Evolutionary conservation across 2,888 invertebrate genomes (phyloP).

Genomic region (Melanchra persicariae): DNA sequence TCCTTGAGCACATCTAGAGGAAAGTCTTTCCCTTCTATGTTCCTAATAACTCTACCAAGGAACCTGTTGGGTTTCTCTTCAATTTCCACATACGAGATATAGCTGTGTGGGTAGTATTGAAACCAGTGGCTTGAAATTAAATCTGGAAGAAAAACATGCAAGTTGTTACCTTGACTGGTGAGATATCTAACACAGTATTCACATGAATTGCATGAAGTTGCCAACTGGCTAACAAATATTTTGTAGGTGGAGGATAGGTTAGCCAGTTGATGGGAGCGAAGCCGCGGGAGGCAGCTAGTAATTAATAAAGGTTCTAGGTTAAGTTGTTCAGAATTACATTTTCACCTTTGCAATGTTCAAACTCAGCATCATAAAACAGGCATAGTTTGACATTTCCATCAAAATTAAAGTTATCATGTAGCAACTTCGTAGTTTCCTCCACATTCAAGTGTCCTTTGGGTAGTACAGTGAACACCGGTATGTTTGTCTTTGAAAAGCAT

Average conservation of each 20-base stretch:
- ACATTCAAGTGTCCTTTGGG: constrained; percentile 91
- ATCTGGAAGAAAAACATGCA: constrained; percentile 74
- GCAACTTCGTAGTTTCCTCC: constrained; percentile 68
- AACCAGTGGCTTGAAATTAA: constrained; percentile 77
- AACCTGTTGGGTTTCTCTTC: constrained; percentile 76
- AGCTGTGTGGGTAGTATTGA: constrained; percentile 77
- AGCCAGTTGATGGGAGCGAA: too few relatives aligned
- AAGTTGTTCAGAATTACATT: background rate
- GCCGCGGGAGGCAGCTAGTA: too few relatives aligned
- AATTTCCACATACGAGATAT: constrained; percentile 78
- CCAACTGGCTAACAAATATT: too few relatives aligned
- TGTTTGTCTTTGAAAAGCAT: constrained; percentile 94
- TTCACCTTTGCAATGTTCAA: constrained; percentile 91
- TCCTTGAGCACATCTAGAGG: constrained; percentile 83
- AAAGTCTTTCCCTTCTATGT: constrained; percentile 69
- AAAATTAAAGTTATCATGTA: constrained; percentile 73
- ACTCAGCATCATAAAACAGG: constrained; percentile 93
- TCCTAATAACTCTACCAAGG: constrained; percentile 78
- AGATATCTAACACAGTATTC: background rate
- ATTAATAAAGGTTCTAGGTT: background rate
- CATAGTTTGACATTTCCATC: constrained; percentile 82
- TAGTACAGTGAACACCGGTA: constrained; percentile 95
- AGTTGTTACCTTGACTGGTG: background rate
- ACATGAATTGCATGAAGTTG: background rate
- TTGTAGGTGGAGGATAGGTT: too few relatives aligned